phyloP scores from a whole-genome alignment of 2,888 invertebrate genomes.

The Tanytarsus gracilentus region DNA sequence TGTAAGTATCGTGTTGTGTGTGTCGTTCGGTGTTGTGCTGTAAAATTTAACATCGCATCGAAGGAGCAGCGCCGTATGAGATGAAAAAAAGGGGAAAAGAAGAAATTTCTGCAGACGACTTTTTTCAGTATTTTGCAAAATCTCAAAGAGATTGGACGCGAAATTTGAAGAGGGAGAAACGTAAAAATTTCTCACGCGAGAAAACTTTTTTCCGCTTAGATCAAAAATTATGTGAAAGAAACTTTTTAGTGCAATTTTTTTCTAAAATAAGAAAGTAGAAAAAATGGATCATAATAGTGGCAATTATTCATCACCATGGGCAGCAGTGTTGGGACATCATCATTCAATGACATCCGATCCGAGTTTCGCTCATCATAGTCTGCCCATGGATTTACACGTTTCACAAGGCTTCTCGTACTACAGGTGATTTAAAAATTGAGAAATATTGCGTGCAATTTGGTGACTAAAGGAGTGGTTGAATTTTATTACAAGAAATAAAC shows the following conservation, averaged over 20 bases:
- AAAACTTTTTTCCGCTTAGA: not conserved
- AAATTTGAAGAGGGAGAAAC: not conserved
- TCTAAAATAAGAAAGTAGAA: no score
- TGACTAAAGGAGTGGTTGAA: no score
- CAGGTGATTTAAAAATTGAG: no score
- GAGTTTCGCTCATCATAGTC: constrained; percentile 51
- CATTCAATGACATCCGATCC: constrained; percentile 38
- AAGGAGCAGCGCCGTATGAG: not conserved
- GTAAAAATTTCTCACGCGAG: not conserved
- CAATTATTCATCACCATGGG: constrained; percentile 65
- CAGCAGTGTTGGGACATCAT: constrained; percentile 59
- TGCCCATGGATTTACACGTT: constrained; percentile 84
- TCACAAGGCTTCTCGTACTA: constrained; percentile 67
- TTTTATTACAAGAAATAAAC: no score
- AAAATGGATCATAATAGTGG: constrained; percentile 71
- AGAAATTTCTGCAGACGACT: constrained; percentile 1
- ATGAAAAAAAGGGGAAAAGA: constrained; percentile 3
- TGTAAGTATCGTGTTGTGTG: not conserved
- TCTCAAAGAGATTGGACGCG: constrained; percentile 24
- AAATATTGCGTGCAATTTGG: no score
- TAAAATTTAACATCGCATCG: not conserved
- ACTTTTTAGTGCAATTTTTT: not conserved
- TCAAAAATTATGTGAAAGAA: not conserved
- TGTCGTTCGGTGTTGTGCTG: no score
- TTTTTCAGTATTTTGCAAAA: constrained; percentile 24